Evolutionary conservation across 2,113 vertebrate species (phyloP).

Genomic region (Eidolon helvum): DNA sequence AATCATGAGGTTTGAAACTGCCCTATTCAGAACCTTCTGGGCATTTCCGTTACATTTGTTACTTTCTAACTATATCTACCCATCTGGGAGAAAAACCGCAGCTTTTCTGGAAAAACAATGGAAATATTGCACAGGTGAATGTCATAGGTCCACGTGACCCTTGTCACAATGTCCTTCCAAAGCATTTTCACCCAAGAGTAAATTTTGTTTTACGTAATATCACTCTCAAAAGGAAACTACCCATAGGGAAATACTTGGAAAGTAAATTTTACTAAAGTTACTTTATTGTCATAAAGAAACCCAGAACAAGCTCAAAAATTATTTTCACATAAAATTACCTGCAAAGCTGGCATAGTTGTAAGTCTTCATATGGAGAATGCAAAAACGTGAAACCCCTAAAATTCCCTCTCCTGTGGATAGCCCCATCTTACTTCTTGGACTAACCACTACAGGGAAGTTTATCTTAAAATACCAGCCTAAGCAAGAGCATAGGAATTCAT

Average conservation of each 20-base stretch:
- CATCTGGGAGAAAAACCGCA: neutral
- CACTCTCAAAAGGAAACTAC: neutral
- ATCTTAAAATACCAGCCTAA: too few species aligned
- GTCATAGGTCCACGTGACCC: neutral
- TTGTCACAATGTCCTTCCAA: neutral
- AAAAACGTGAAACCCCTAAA: too few species aligned
- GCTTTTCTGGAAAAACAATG: neutral
- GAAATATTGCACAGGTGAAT: neutral
- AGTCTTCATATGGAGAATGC: neutral
- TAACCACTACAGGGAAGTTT: too few species aligned
- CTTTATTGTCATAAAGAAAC: neutral
- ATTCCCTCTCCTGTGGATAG: neutral
- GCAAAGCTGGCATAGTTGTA: neutral
- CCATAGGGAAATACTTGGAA: neutral
- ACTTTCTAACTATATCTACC: neutral
- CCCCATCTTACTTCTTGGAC: neutral
- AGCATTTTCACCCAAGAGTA: neutral
- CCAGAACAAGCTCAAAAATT: too few species aligned
- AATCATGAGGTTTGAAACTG: neutral
- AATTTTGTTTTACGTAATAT: neutral
- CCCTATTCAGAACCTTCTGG: neutral
- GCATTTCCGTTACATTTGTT: neutral
- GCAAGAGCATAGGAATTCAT: too few species aligned
- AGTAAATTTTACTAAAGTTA: neutral
- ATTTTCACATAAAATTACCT: neutral